Evolutionary conservation across 2,797 vertebrate species (phyloP).

Genomic region (Amazona ochrocephala): DNA sequence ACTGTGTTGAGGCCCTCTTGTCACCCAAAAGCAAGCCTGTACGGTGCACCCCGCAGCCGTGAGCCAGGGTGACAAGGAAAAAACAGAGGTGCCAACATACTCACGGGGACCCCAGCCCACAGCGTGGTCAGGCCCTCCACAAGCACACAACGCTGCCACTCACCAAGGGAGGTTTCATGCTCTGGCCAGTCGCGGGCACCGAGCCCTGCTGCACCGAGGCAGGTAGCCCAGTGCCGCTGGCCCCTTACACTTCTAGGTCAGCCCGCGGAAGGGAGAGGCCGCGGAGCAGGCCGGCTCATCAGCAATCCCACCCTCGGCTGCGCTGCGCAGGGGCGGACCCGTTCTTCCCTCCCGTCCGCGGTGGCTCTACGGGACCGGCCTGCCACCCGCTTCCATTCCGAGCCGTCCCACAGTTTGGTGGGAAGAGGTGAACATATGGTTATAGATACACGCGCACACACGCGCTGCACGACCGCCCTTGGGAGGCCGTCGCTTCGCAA

Average conservation of each 20-base stretch:
- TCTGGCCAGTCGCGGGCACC: not conserved
- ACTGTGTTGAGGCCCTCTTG: not conserved
- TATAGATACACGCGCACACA: not conserved
- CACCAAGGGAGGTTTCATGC: rapidly evolving
- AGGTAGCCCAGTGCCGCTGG: not conserved
- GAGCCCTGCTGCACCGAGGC: not conserved
- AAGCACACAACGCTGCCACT: not conserved
- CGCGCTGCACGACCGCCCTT: not conserved
- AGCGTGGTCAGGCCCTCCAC: not conserved
- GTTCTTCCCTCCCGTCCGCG: not conserved
- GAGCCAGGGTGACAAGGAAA: rapidly evolving
- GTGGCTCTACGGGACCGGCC: not conserved
- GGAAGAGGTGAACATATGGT: not conserved
- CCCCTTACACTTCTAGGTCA: rapidly evolving
- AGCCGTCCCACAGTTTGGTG: not conserved
- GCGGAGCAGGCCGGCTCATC: not conserved
- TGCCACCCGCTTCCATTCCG: not conserved
- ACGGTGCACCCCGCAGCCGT: too few relatives aligned
- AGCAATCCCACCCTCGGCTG: rapidly evolving
- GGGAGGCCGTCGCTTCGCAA: constrained; percentile 18
- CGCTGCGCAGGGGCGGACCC: not conserved
- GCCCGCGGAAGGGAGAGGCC: not conserved
- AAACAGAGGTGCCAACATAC: not conserved
- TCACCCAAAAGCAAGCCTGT: not conserved
- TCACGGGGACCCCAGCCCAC: not conserved